Conservation (phyloP, 1,140 invertebrate genomes). For the Matsumurasca onukii region DNA sequence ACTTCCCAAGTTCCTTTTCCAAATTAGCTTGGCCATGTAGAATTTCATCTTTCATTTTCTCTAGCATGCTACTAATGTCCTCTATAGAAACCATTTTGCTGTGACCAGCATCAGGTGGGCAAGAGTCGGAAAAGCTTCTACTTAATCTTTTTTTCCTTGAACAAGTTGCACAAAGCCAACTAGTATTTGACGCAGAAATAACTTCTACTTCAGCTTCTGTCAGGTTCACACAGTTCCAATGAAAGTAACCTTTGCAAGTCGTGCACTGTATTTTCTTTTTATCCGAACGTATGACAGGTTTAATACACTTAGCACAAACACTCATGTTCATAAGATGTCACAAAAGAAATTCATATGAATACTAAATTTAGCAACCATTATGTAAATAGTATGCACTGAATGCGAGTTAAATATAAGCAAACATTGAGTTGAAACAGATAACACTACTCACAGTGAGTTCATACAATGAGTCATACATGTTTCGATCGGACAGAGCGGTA, state of each 20-base stretch:
- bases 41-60: constrained; percentile 1
- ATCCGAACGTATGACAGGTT: not conserved
- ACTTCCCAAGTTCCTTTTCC: constrained; percentile 13
- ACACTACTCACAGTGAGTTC: too few relatives aligned
- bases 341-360: too few relatives aligned
- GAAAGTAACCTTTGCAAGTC: not conserved
- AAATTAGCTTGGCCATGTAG: not conserved
- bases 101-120: not conserved
- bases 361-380: too few relatives aligned
- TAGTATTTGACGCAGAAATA: not conserved
- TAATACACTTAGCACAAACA: not conserved
- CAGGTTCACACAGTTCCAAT: not conserved
- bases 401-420: too few relatives aligned
- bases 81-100: not conserved
- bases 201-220: not conserved
- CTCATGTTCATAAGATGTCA: too few relatives aligned
- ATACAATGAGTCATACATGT: too few relatives aligned
- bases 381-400: too few relatives aligned
- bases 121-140: constrained; percentile 10
- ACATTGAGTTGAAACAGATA: too few relatives aligned
- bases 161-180: not conserved
- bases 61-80: not conserved
- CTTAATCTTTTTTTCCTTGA: constrained; percentile 26
- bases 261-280: not conserved
- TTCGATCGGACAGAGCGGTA: too few relatives aligned